These are phyloP conservation scores for Lacerta bilineata DNA, from an alignment of 2,797 vertebrate species.

Conservation along the genomic window DNA sequence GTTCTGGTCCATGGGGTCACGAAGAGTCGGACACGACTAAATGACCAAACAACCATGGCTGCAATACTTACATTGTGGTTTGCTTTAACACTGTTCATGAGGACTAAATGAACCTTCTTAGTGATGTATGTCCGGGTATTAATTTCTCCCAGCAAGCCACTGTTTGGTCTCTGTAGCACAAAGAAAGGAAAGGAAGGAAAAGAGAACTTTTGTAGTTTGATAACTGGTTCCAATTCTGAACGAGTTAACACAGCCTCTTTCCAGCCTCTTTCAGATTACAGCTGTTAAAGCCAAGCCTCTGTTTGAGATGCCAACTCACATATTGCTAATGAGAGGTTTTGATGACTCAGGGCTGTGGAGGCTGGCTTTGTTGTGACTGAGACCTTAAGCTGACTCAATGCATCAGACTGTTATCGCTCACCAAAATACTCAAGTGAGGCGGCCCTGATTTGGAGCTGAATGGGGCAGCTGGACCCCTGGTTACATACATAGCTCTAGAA, in stretches of 20 bases:
- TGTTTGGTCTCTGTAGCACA: constrained; percentile 2
- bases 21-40: too few relatives aligned
- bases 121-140: constrained; percentile 25
- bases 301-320: not conserved
- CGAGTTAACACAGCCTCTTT: constrained; percentile 3
- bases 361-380: not conserved
- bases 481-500: too few relatives aligned
- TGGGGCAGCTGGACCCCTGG: not conserved
- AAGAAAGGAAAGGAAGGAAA: not conserved
- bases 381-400: not conserved
- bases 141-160: not conserved
- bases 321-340: constrained; percentile 25
- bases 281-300: not conserved
- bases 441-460: too few relatives aligned
- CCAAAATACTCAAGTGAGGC: not conserved
- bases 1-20: too few relatives aligned
- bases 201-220: constrained; percentile 8
- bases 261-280: constrained; percentile 23
- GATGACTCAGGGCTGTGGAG: not conserved
- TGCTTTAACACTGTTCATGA: constrained; percentile 25
- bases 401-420: not conserved
- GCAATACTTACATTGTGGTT: not conserved
- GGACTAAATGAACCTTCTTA: constrained; percentile 4
- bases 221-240: constrained; percentile 1
- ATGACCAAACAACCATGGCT: too few relatives aligned